Percentiles rank a stretch among this genome's conserved stretches.
phyloP scores from a whole-genome alignment of 1,140 invertebrate species.

The Glossosoma conforme region DNA sequence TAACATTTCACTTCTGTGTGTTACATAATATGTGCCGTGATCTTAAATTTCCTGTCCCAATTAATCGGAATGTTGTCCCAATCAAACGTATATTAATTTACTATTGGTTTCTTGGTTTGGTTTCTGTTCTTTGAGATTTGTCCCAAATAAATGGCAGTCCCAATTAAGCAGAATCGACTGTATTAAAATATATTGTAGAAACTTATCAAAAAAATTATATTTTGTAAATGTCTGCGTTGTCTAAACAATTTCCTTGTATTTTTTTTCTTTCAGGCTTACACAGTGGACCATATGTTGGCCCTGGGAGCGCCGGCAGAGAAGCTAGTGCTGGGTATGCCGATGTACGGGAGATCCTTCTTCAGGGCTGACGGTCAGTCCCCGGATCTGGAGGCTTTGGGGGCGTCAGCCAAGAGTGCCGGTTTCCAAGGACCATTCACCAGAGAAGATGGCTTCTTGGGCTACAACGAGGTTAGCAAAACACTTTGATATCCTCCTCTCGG shows the following conservation, averaged over 20 bases:
- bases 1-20: no score
- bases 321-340: conserved; percentile 74
- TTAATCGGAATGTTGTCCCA: no score
- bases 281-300: conserved; percentile 69
- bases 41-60: no score
- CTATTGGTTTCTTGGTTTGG: no score
- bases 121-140: no score
- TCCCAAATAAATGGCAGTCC: no score
- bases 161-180: no score
- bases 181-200: no score
- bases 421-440: conserved; percentile 71
- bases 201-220: background rate
- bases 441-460: conserved; percentile 82
- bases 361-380: conserved; percentile 35
- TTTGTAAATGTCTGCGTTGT: background rate
- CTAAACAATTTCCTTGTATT: no score
- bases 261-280: conserved; percentile 55
- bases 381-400: conserved; percentile 37
- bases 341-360: conserved; percentile 78
- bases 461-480: conserved; percentile 80
- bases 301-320: conserved; percentile 69
- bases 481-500: no score
- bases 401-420: conserved; percentile 51
- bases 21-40: no score
- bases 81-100: no score